phyloP scores from a whole-genome alignment of 2,113 vertebrate genomes.

The Oreocharis arfaki region DNA sequence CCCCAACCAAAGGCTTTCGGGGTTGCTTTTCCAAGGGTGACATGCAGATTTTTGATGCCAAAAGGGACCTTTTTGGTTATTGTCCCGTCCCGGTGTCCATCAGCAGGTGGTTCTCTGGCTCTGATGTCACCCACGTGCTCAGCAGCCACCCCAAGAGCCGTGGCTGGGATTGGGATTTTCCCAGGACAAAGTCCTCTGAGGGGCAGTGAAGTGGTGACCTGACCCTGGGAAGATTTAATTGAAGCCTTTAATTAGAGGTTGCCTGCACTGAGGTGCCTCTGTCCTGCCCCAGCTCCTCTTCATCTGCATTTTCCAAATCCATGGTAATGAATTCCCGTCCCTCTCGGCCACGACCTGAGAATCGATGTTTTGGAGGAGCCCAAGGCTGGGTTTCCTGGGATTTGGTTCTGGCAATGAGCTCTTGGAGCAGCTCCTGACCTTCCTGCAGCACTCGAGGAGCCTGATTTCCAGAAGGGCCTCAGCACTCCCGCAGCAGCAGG shows the following conservation, averaged over 20 bases:
- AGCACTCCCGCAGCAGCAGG: background rate
- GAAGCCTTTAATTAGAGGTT: background rate
- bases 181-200: background rate
- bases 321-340: background rate
- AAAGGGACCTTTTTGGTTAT: background rate
- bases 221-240: background rate
- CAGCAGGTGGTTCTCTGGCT: background rate
- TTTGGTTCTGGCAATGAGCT: background rate
- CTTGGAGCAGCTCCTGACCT: background rate
- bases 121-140: background rate
- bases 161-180: background rate
- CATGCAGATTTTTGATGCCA: background rate
- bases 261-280: background rate
- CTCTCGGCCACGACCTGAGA: background rate
- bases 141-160: no score
- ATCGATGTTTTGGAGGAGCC: background rate
- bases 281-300: background rate
- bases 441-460: background rate
- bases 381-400: background rate
- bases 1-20: background rate
- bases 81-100: rapidly evolving
- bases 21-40: background rate
- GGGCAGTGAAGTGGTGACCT: background rate
- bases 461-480: background rate
- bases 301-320: background rate